Evolutionary conservation across 30 jellyfish, hydroid and myxozoan genomes (phyloP), one percentile per base, ranked within the genome.

Genomic region (Pelagia noctiluca): DNA sequence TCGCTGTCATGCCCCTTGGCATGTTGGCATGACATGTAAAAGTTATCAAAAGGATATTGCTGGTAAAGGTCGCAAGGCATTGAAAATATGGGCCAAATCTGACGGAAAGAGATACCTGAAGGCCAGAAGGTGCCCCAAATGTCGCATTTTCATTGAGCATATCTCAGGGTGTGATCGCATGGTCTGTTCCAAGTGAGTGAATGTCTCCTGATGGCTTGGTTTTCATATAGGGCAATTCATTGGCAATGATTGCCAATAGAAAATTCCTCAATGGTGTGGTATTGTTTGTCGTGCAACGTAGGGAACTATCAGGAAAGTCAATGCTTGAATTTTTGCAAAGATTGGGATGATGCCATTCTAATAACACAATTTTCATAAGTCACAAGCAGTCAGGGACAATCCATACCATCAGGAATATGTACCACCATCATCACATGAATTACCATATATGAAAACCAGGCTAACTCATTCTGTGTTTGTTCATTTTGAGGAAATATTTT

Each of bases 1-100:
- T 1, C 62, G 67, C 21, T 90, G 97, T 26, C 92, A 90, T 60
- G 95, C 97, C 2, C 97, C 97, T 5, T 90, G 97, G 97, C 97
- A 90, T 83, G 49, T 26, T 77, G 86, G 81, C 53, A 68, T 84
- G 88, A 83, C 89, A 13, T 90, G 97, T 75, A 70, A 75, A 63
- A 53, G 49, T 31, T 90, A 75, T 60, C 88, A 83, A 34, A 83
- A 82, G 29, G 97, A 90, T 83, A 82, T 83, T 2, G 89, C 48
- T 62, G 93, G 92, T 2, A 71, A 80, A 26, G 97, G 97, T 1
- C 84, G 50, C 26, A 83, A 82, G 57, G 95, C 97, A 34, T 76
- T 90, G 63, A 83, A 84, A 57, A 84, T 74, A 4, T 90, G 97
- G 97, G 97, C 97, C 16, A 90, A 90, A 65, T 70, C 93, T 0